Evolutionary conservation across 2,888 invertebrate genomes (phyloP).

Genomic region (Eupeodes latifasciatus): DNA sequence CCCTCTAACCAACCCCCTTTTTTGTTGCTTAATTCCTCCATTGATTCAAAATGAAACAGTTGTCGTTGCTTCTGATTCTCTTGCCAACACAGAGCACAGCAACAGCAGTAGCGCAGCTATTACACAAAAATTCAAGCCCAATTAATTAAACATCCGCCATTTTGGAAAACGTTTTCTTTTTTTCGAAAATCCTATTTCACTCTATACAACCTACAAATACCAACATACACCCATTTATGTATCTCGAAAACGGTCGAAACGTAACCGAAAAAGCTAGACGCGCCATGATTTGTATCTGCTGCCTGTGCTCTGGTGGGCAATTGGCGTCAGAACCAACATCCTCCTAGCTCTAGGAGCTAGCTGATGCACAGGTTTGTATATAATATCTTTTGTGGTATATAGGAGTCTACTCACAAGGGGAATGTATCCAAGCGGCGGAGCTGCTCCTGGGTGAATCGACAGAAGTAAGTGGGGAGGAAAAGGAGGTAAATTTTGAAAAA

Average conservation of each 20-base stretch:
- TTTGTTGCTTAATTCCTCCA: not conserved
- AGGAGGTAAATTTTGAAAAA: slow-evolving; percentile 53
- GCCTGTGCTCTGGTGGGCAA: slow-evolving; percentile 57
- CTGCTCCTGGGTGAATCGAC: not conserved
- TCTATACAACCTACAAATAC: not conserved
- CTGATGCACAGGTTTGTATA: slow-evolving; percentile 43
- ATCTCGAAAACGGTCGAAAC: slow-evolving; percentile 44
- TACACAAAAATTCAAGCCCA: slow-evolving; percentile 73
- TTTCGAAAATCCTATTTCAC: too few relatives aligned
- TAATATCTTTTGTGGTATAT: not conserved
- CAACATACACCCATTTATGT: not conserved
- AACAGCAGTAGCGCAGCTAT: slow-evolving; percentile 56
- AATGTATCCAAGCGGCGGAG: slow-evolving; percentile 40
- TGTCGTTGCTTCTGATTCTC: slow-evolving; percentile 30
- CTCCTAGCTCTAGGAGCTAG: slow-evolving; percentile 26
- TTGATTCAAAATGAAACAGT: slow-evolving; percentile 48
- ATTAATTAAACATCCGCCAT: slow-evolving; percentile 74
- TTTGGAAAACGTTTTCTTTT: slow-evolving; percentile 55
- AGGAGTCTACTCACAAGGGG: slow-evolving; percentile 14
- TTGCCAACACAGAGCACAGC: slow-evolving; percentile 30
- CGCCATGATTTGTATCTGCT: slow-evolving; percentile 68
- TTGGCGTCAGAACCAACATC: slow-evolving; percentile 67
- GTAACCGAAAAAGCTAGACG: slow-evolving; percentile 71
- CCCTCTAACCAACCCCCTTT: not conserved
- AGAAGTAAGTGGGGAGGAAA: not conserved